A percentile compares a stretch with the other conserved stretches of the same genome.
Evolutionary conservation across 2,113 vertebrate genomes (phyloP).

Genomic region (Atlantisia rogersi): DNA sequence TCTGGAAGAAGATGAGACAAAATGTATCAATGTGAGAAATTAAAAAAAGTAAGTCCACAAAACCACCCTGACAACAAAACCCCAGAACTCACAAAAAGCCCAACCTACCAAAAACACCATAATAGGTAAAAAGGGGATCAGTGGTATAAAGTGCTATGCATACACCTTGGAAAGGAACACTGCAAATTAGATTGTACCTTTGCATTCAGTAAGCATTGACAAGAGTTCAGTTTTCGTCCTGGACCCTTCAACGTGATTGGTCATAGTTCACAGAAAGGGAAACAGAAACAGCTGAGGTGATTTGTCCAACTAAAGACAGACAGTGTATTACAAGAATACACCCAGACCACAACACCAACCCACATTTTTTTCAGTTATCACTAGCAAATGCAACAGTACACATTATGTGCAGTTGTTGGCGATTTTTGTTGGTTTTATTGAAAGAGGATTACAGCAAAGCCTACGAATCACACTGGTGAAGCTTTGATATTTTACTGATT

Average conservation of each 20-base stretch:
- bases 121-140: not conserved
- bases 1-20: constrained; percentile 72
- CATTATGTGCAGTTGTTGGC: rapidly evolving
- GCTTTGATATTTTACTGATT: not conserved
- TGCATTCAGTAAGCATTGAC: not conserved
- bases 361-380: not conserved
- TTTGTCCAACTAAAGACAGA: not conserved
- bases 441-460: not conserved
- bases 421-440: not conserved
- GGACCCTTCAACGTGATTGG: not conserved
- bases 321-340: not conserved
- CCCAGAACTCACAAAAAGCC: rapidly evolving
- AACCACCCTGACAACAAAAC: not conserved
- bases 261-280: not conserved
- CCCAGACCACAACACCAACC: not conserved
- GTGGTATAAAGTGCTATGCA: not conserved
- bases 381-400: not conserved
- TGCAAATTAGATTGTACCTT: not conserved
- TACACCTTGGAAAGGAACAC: not conserved
- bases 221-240: not conserved
- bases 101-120: not conserved
- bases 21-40: not conserved
- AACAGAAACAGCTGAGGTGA: not conserved
- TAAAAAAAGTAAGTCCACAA: not conserved
- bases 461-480: not conserved